These are phyloP conservation scores for Chouioia cunea DNA, from an alignment of 2,888 invertebrate species.

Conservation along the genomic window DNA sequence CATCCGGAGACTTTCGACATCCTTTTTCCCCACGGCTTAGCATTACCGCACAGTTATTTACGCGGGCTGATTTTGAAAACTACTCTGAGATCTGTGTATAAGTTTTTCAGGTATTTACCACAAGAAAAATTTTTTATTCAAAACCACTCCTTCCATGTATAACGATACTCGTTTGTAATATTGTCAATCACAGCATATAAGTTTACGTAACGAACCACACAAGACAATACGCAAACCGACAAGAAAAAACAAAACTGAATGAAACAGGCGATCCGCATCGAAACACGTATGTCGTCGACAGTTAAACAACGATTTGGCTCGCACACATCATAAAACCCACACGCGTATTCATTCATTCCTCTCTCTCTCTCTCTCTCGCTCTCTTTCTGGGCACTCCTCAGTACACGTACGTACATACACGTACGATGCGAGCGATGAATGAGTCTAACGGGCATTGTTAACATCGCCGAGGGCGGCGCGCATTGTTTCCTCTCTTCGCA, in stretches of 20 bases:
- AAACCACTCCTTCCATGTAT: too few species aligned
- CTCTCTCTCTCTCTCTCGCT: neutral
- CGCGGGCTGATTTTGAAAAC: conserved; percentile 13
- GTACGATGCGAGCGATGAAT: conserved; percentile 45
- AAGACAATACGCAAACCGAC: too few species aligned
- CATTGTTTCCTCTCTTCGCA: conserved; percentile 44
- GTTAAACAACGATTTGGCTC: conserved; percentile 9
- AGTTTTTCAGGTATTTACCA: too few species aligned
- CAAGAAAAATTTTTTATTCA: too few species aligned
- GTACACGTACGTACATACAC: conserved; percentile 1
- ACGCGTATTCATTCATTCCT: conserved; percentile 20
- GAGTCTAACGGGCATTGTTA: conserved; percentile 54
- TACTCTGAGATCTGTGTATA: too few species aligned
- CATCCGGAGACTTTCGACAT: conserved; percentile 36
- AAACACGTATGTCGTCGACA: neutral
- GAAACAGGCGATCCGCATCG: too few species aligned
- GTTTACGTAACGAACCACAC: too few species aligned
- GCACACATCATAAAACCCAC: conserved; percentile 29
- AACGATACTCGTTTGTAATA: too few species aligned
- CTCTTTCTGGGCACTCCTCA: neutral
- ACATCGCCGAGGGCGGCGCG: conserved; percentile 45
- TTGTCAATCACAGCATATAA: too few species aligned
- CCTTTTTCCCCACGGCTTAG: neutral
- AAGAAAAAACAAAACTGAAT: too few species aligned
- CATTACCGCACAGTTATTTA: neutral